phyloP scores from a whole-genome alignment of 1,140 invertebrate genomes.

The Saccostrea echinata region DNA sequence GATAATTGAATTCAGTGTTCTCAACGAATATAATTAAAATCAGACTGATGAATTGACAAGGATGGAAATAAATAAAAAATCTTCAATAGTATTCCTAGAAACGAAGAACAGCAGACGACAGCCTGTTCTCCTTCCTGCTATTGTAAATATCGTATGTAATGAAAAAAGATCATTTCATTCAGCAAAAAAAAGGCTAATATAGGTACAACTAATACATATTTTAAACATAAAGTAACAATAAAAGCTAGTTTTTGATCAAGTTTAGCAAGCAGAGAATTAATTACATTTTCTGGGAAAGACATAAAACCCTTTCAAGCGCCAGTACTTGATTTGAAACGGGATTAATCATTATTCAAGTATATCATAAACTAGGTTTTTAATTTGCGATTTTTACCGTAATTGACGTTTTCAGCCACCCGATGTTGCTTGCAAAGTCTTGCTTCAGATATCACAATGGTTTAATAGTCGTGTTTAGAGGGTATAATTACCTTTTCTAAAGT shows the following conservation, averaged over 20 bases:
- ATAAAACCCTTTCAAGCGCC: conserved; percentile 14
- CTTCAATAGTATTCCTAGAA: too few species aligned
- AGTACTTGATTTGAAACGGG: not conserved
- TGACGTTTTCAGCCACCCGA: not conserved
- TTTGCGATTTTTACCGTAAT: conserved; percentile 25
- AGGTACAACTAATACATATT: not conserved
- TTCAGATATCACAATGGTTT: conserved; percentile 36
- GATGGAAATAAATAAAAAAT: too few species aligned
- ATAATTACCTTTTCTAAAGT: conserved; percentile 37
- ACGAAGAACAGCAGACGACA: too few species aligned
- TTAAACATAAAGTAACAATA: not conserved
- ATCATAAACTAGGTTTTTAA: conserved; percentile 30
- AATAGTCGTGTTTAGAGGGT: conserved; percentile 10
- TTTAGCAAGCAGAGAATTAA: not conserved
- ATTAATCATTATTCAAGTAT: conserved; percentile 38
- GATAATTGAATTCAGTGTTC: too few species aligned
- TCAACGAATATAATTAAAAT: too few species aligned
- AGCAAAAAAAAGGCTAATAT: not conserved
- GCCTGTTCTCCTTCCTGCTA: not conserved
- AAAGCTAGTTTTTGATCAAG: not conserved
- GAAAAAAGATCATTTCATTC: not conserved
- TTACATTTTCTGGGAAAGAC: not conserved
- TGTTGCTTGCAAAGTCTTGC: not conserved
- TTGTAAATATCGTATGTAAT: not conserved
- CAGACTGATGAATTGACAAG: too few species aligned